phyloP scores from a whole-genome alignment of 2,888 invertebrate species.

The Pteria penguin region DNA sequence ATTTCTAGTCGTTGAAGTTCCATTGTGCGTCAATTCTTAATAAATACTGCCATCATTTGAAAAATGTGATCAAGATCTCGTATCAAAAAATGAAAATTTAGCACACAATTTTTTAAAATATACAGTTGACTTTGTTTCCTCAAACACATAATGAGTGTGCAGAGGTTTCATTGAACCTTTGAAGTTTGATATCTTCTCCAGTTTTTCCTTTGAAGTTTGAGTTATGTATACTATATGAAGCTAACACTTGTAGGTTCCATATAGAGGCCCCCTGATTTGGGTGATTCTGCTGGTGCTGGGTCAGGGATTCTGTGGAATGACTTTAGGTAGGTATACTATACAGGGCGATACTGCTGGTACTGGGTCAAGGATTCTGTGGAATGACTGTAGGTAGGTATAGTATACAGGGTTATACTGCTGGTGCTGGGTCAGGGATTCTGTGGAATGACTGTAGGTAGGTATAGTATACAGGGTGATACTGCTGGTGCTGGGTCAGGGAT shows the following conservation, averaged over 20 bases:
- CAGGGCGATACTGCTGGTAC: constrained; percentile 91
- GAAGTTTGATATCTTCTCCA: no score
- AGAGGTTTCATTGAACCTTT: no score
- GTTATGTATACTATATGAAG: no score
- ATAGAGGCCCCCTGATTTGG: constrained; percentile 91
- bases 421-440: constrained; percentile 94
- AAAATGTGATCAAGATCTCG: no score
- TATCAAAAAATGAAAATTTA: no score
- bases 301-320: constrained; percentile 97
- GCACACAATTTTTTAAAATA: no score
- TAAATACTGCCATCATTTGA: no score
- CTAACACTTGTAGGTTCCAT: constrained; percentile 91
- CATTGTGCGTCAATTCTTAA: no score
- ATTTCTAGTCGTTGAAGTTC: no score
- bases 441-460: constrained; percentile 95
- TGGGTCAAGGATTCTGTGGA: constrained; percentile 95
- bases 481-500: constrained; percentile 92
- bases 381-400: constrained; percentile 94
- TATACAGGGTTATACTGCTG: constrained; percentile 90
- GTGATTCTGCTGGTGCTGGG: constrained; percentile 92
- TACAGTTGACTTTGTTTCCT: no score
- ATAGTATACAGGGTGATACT: constrained; percentile 88
- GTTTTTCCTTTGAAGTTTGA: no score
- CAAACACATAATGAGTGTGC: no score
- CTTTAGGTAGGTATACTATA: constrained; percentile 89